phyloP scores from a whole-genome alignment of 2,113 vertebrate species.

The Marmota monax region DNA sequence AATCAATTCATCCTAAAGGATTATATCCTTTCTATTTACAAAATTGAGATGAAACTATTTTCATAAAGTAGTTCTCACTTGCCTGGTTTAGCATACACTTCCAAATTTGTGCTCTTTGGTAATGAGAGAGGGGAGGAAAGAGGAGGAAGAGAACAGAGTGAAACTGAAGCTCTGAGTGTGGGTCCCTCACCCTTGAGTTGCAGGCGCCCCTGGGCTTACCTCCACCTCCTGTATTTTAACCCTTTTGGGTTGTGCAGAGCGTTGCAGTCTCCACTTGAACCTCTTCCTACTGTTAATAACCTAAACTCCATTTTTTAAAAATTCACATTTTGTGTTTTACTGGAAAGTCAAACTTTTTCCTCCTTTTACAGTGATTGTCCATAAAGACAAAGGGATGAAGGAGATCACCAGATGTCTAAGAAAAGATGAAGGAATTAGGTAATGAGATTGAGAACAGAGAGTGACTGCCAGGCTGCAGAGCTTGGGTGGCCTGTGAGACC shows the following conservation, averaged over 20 bases:
- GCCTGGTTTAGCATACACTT: neutral
- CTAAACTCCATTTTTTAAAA: slow-evolving; percentile 60
- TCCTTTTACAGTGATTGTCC: neutral
- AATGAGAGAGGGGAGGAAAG: neutral
- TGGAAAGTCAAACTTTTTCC: neutral
- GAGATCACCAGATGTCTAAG: neutral
- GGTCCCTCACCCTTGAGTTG: too few species aligned
- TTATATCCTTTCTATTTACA: neutral
- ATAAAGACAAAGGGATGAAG: slow-evolving; percentile 27
- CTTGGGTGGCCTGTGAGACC: neutral
- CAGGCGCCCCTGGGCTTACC: neutral
- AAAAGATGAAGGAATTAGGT: slow-evolving; percentile 21
- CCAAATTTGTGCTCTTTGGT: neutral
- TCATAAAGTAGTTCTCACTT: neutral
- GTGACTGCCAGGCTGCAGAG: neutral
- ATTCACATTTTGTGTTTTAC: slow-evolving; percentile 47
- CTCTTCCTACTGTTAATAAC: slow-evolving; percentile 57
- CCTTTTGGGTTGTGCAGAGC: neutral
- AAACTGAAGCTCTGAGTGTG: too few species aligned
- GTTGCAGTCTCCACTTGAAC: slow-evolving; percentile 10
- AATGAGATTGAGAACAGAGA: neutral
- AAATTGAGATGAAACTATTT: neutral
- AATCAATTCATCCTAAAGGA: neutral
- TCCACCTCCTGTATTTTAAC: neutral
- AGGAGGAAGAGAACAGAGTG: too few species aligned